Percentiles rank a stretch among this genome's conserved stretches.
Evolutionary conservation across 2,888 invertebrate species (phyloP).

Genomic region (Stramonita haemastoma): DNA sequence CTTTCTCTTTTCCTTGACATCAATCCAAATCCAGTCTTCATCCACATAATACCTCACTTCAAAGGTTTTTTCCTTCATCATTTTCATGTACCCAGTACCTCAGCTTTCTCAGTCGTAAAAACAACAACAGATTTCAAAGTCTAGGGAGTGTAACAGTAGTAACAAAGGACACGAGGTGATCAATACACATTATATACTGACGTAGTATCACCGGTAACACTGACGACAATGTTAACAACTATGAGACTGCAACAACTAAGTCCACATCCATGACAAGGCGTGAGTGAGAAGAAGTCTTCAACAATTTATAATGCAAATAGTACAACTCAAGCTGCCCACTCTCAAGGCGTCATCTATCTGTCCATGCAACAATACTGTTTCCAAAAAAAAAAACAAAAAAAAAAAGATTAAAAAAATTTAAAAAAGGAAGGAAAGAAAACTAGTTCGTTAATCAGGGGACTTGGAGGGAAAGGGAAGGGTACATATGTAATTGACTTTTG

Average conservation of each 20-base stretch:
- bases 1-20: too few species aligned
- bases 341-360: constrained; percentile 20
- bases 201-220: constrained; percentile 21
- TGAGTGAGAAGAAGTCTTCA: neutral
- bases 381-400: neutral
- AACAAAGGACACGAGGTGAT: constrained; percentile 5
- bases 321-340: constrained; percentile 21
- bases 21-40: too few species aligned
- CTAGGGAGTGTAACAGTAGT: neutral
- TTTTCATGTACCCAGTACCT: neutral
- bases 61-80: too few species aligned
- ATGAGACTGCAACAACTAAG: neutral
- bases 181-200: neutral
- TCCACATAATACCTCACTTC: too few species aligned
- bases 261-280: constrained; percentile 26
- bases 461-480: neutral
- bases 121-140: neutral
- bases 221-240: constrained; percentile 16
- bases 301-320: neutral
- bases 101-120: neutral
- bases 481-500: neutral
- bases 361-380: neutral
- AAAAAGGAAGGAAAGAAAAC: neutral
- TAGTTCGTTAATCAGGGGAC: neutral
- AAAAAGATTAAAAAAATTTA: neutral